phyloP scores from a whole-genome alignment of 1,140 invertebrate genomes.

The Andrena cerasifolii region DNA sequence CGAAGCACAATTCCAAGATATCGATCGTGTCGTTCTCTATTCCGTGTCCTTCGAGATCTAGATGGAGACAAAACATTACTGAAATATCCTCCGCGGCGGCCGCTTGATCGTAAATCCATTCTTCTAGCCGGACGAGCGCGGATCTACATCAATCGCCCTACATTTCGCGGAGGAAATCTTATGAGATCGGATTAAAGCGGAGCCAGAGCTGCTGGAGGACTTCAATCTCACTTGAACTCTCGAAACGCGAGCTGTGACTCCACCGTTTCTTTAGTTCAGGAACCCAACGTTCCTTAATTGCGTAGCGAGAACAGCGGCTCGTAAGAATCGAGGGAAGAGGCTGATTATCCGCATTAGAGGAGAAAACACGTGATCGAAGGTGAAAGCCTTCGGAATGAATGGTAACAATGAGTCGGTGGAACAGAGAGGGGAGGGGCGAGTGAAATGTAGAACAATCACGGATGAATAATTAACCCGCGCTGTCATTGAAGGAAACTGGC shows the following conservation, averaged over 20 bases:
- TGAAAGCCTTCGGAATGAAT: background rate
- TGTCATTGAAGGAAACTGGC: constrained; percentile 41
- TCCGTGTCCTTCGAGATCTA: constrained; percentile 49
- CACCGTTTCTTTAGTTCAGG: too few species aligned
- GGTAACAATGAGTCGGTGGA: background rate
- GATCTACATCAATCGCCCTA: background rate
- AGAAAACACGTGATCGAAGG: too few species aligned
- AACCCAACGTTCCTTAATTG: too few species aligned
- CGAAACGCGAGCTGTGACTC: too few species aligned
- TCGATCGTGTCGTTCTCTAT: constrained; percentile 50
- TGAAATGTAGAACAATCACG: constrained; percentile 15
- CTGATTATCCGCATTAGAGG: too few species aligned
- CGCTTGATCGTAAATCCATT: constrained; percentile 21
- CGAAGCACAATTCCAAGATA: constrained; percentile 49
- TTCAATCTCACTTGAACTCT: too few species aligned
- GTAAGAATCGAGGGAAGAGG: too few species aligned
- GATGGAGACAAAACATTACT: constrained; percentile 54
- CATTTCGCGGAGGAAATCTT: background rate
- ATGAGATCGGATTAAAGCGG: too few species aligned
- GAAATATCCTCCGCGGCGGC: constrained; percentile 33
- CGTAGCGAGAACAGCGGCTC: too few species aligned
- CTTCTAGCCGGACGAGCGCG: background rate
- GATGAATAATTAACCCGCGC: constrained; percentile 36
- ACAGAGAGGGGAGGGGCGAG: constrained; percentile 1
- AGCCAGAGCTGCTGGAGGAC: too few species aligned